phyloP scores from a whole-genome alignment of 2,113 vertebrate genomes.

The Hydrolagus affinis region DNA sequence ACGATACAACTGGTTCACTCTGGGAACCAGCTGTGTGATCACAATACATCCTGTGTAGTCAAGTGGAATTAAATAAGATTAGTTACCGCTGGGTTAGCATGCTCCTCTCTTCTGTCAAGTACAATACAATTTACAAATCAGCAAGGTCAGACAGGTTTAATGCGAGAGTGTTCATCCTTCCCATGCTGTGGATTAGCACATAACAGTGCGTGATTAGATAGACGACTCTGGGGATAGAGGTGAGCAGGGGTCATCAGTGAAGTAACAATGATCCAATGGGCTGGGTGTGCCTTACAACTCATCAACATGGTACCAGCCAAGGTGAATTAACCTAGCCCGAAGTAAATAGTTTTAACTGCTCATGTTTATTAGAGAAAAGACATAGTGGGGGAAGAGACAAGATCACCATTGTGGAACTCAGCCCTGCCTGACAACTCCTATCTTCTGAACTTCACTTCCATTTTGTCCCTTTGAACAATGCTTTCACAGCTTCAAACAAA shows the following conservation, averaged over 20 bases:
- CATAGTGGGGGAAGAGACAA: background rate
- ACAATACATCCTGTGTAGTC: background rate
- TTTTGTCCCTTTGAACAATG: background rate
- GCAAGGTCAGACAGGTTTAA: slow-evolving; percentile 24
- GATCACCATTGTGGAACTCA: background rate
- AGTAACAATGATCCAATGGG: background rate
- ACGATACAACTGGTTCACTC: background rate
- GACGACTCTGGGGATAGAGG: background rate
- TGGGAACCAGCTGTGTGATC: background rate
- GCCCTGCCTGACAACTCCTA: background rate
- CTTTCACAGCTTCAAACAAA: background rate
- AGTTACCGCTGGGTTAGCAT: background rate
- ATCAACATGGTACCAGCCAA: background rate
- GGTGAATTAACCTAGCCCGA: background rate
- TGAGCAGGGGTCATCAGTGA: background rate
- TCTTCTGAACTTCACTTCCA: background rate
- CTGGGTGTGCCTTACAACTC: background rate
- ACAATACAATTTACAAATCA: slow-evolving; percentile 15
- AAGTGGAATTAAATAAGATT: background rate
- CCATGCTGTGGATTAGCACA: background rate
- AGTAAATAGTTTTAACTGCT: background rate
- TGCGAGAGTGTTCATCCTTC: slow-evolving; percentile 10
- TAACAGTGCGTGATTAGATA: slow-evolving; percentile 11
- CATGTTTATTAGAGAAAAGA: background rate
- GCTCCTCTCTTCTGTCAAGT: background rate